These are phyloP conservation scores for Sesamia inferens DNA, from an alignment of 2,888 invertebrate genomes.

Conservation along the genomic window DNA sequence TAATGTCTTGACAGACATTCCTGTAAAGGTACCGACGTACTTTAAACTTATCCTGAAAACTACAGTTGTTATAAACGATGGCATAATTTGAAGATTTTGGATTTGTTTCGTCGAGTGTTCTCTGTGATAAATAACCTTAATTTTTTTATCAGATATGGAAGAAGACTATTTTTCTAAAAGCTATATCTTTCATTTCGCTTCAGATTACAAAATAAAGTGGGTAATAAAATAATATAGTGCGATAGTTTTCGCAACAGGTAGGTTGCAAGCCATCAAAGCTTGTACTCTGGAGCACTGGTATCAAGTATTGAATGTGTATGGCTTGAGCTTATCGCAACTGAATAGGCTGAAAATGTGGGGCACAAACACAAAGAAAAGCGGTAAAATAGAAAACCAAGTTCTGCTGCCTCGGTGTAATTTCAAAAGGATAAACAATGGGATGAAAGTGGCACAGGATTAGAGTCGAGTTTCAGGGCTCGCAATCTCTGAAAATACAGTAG, in stretches of 20 bases:
- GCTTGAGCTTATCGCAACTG: constrained; percentile 31
- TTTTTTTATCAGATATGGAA: background rate
- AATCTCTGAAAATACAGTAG: background rate
- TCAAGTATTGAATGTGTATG: constrained; percentile 34
- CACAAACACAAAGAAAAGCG: constrained; percentile 20
- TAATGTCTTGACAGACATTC: too few species aligned
- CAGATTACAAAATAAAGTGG: constrained; percentile 4
- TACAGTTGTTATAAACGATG: constrained; percentile 24
- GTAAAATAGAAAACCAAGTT: constrained; percentile 6
- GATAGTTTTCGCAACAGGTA: constrained; percentile 47
- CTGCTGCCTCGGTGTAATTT: constrained; percentile 1
- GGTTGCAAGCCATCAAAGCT: constrained; percentile 25
- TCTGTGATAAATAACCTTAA: background rate
- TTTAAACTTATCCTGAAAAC: constrained; percentile 28
- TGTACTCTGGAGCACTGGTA: constrained; percentile 37
- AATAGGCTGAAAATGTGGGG: constrained; percentile 31
- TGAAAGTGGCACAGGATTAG: background rate
- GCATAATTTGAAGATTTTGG: constrained; percentile 22
- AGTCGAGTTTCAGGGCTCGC: background rate
- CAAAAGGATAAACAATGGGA: constrained; percentile 12
- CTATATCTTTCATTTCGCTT: background rate
- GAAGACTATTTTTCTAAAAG: background rate
- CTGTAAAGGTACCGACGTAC: too few species aligned
- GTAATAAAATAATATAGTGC: constrained; percentile 22
- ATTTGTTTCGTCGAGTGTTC: constrained; percentile 5